Evolutionary conservation across 1,140 invertebrate genomes (phyloP).

Genomic region (Drosophila nigromelanica): DNA sequence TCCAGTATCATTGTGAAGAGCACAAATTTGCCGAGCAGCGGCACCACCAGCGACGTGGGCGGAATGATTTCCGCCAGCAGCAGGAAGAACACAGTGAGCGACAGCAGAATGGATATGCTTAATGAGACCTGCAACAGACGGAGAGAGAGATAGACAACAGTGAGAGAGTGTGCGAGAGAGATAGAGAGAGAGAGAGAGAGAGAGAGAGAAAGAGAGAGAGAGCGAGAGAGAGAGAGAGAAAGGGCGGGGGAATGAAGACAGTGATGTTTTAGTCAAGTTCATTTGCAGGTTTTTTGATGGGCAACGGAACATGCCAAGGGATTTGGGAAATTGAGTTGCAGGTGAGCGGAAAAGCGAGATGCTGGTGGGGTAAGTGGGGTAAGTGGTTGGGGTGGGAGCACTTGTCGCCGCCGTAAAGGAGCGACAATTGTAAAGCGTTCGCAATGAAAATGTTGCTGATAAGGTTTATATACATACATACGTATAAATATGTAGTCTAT

Average conservation of each 20-base stretch:
- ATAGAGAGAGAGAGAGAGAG: constrained; percentile 1
- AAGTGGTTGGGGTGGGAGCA: constrained; percentile 5
- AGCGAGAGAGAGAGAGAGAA: background rate
- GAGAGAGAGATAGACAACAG: constrained; percentile 9
- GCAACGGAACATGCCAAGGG: constrained; percentile 31
- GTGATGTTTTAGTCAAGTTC: constrained; percentile 47
- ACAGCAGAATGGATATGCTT: constrained; percentile 99
- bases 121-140: constrained; percentile 90
- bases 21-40: constrained; percentile 99
- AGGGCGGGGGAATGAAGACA: constrained; percentile 5
- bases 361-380: background rate
- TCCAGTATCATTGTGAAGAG: constrained; percentile 99
- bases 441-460: constrained; percentile 46
- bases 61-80: constrained; percentile 99
- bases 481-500: background rate
- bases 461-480: constrained; percentile 46
- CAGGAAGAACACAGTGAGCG: constrained; percentile 99
- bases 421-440: constrained; percentile 55
- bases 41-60: constrained; percentile 98
- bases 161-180: constrained; percentile 1
- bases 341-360: constrained; percentile 53
- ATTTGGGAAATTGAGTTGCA: constrained; percentile 68
- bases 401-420: constrained; percentile 42
- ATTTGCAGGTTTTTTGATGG: constrained; percentile 40
- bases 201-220: background rate